phyloP scores from a whole-genome alignment of 30 jellyfish, hydroid and myxozoan species.

The Pelagia noctiluca region DNA sequence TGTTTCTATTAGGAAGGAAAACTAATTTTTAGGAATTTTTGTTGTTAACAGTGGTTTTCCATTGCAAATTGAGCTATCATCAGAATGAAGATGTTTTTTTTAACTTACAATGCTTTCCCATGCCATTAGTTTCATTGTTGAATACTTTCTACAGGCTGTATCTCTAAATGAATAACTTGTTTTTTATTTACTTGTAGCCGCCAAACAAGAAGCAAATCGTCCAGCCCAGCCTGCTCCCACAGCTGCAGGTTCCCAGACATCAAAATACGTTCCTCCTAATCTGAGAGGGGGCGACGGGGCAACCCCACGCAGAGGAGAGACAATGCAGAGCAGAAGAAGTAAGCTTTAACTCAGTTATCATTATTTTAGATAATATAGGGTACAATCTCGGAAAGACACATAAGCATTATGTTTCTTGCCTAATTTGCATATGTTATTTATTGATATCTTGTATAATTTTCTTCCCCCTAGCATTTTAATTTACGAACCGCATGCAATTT shows the following conservation, averaged over 20 bases:
- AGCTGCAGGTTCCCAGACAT: conserved; percentile 73
- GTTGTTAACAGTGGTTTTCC: no score
- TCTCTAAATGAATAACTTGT: no score
- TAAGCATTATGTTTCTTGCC: not conserved
- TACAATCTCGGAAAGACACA: not conserved
- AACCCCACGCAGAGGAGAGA: conserved; percentile 89
- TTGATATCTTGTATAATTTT: no score
- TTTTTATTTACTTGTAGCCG: conserved; percentile 11
- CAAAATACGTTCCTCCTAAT: conserved; percentile 91
- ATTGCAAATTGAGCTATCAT: no score
- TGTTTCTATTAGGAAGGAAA: no score
- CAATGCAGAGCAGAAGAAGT: conserved; percentile 86
- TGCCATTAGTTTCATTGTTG: no score
- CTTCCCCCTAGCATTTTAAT: no score
- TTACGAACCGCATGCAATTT: no score
- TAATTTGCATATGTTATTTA: conserved; percentile 1
- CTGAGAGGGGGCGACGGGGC: conserved; percentile 85
- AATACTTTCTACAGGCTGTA: no score
- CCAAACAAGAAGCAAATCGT: conserved; percentile 44
- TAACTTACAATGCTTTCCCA: no score
- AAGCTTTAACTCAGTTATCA: not conserved
- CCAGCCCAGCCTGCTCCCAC: conserved; percentile 59
- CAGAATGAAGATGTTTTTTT: no score
- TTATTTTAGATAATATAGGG: not conserved
- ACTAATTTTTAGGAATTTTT: no score